A percentile compares a stretch with the other conserved stretches of the same genome.
Evolutionary conservation across 2,113 vertebrate genomes (phyloP).

Genomic region (Mystacornis crossleyi): DNA sequence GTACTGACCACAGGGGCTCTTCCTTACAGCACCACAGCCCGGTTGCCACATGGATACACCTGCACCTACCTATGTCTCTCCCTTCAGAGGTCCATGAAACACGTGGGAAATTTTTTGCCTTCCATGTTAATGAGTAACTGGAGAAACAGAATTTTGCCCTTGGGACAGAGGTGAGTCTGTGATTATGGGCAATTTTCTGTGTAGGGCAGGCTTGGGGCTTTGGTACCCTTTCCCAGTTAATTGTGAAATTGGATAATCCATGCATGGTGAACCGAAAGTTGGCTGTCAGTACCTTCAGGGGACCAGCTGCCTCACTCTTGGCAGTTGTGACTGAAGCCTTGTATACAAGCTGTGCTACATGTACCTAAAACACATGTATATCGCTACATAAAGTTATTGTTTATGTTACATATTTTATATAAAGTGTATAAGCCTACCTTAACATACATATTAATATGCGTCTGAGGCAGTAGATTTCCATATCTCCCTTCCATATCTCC

Average conservation of each 20-base stretch:
- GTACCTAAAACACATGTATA: neutral
- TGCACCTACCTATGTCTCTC: rapidly evolving
- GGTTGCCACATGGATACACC: neutral
- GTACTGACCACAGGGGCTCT: neutral
- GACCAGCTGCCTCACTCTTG: neutral
- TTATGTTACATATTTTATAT: neutral
- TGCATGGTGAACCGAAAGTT: neutral
- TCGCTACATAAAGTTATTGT: neutral
- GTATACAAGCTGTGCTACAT: neutral
- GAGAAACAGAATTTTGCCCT: neutral
- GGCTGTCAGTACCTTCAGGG: neutral
- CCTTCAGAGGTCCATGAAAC: neutral
- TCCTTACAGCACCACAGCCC: neutral
- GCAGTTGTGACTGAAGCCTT: neutral
- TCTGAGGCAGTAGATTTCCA: neutral
- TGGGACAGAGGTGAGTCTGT: neutral
- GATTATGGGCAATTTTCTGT: neutral
- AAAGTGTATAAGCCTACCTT: neutral
- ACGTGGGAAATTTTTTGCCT: neutral
- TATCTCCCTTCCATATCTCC: neutral
- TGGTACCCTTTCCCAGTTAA: neutral
- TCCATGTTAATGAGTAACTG: neutral
- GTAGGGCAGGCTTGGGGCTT: neutral
- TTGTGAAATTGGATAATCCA: neutral
- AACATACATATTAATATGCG: neutral